phyloP scores from a whole-genome alignment of 2,797 vertebrate genomes.

The Hirundo rustica region DNA sequence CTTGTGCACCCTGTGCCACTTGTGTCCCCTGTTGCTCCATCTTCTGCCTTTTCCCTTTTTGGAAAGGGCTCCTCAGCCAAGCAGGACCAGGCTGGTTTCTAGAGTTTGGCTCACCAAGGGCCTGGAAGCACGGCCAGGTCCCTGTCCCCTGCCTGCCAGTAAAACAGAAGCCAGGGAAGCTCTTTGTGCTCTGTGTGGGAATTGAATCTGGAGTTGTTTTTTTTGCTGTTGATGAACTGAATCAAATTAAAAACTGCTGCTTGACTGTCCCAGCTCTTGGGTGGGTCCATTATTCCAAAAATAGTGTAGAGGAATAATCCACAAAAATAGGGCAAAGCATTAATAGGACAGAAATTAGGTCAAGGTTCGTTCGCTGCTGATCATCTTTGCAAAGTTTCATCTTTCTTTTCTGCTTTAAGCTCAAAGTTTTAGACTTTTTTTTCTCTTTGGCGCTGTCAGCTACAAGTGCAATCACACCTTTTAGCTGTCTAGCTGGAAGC shows the following conservation, averaged over 20 bases:
- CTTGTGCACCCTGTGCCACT: neutral
- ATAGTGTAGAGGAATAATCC: neutral
- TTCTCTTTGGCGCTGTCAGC: neutral
- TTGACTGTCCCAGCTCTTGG: neutral
- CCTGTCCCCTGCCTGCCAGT: neutral
- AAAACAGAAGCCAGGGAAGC: neutral
- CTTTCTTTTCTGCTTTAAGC: neutral
- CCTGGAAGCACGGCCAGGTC: too few species aligned
- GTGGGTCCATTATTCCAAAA: neutral
- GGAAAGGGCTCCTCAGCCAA: too few species aligned
- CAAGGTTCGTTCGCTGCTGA: neutral
- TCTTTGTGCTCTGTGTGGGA: neutral
- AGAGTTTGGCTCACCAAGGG: too few species aligned
- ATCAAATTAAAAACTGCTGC: constrained; percentile 6
- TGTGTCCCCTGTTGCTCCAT: too few species aligned
- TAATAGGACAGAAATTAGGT: neutral
- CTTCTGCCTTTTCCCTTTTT: too few species aligned
- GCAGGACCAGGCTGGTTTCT: too few species aligned
- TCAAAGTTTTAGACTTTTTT: neutral
- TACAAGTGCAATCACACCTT: constrained; percentile 52
- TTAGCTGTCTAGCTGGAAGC: constrained; percentile 52
- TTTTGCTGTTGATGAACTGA: neutral
- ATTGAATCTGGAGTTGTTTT: neutral
- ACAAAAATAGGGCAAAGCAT: neutral
- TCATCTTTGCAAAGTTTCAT: neutral